These are phyloP conservation scores for Drosophila kurseongensis DNA, from an alignment of 1,140 invertebrate species.

Conservation along the genomic window DNA sequence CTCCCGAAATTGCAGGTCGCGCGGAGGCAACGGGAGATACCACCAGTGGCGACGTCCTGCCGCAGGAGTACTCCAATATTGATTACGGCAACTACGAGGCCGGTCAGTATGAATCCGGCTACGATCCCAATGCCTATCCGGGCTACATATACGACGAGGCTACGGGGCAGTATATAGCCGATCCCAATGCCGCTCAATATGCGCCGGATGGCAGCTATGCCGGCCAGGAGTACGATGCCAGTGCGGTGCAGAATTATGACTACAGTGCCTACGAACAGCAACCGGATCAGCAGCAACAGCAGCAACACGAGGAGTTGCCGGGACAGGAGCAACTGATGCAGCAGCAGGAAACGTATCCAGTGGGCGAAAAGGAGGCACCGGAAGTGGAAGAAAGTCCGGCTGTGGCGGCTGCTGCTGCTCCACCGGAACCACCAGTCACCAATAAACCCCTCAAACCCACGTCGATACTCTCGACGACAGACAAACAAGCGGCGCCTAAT, in stretches of 20 bases:
- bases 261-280: conserved; percentile 61
- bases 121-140: conserved; percentile 79
- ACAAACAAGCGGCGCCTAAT: conserved; percentile 76
- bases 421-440: conserved; percentile 25
- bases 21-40: background rate
- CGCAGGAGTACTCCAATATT: conserved; percentile 75
- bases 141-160: conserved; percentile 81
- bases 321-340: conserved; percentile 16
- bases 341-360: conserved; percentile 66
- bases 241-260: conserved; percentile 53
- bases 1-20: background rate
- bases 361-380: conserved; percentile 29
- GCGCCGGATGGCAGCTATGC: conserved; percentile 64
- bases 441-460: conserved; percentile 70
- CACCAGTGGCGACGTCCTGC: conserved; percentile 20
- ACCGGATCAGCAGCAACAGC: conserved; percentile 27
- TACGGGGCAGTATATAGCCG: conserved; percentile 77
- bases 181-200: conserved; percentile 74
- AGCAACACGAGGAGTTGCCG: conserved; percentile 1
- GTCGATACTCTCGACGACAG: conserved; percentile 78
- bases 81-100: conserved; percentile 80
- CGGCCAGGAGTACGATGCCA: conserved; percentile 63
- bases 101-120: conserved; percentile 63
- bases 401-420: background rate
- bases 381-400: conserved; percentile 45